A percentile compares a stretch with the other conserved stretches of the same genome.
Conservation (phyloP, 2,888 invertebrate genomes). For the Spodoptera exigua region DNA sequence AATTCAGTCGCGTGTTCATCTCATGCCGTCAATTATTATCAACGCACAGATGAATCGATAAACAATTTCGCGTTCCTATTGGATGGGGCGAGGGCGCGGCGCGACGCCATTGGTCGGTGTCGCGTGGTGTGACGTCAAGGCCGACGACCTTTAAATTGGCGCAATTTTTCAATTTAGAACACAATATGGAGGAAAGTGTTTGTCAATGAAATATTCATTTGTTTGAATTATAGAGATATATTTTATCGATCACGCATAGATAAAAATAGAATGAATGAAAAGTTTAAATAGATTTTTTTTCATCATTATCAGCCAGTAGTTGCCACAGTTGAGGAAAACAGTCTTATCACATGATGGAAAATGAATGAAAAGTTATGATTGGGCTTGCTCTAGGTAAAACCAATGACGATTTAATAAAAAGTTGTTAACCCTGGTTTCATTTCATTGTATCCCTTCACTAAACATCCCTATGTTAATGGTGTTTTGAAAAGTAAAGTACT, state of each 20-base stretch:
- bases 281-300: too few relatives aligned
- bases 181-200: constrained; percentile 53
- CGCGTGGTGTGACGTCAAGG: constrained; percentile 75
- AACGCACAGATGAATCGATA: constrained; percentile 74
- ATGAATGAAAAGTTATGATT: too few relatives aligned
- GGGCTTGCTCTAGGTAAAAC: too few relatives aligned
- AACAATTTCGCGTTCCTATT: constrained; percentile 66
- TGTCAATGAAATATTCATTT: constrained; percentile 56
- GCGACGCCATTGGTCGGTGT: constrained; percentile 67
- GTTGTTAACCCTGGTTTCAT: too few relatives aligned
- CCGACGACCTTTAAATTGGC: constrained; percentile 77
- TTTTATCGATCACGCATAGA: constrained; percentile 42
- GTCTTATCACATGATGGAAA: too few relatives aligned
- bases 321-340: too few relatives aligned
- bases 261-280: constrained; percentile 25
- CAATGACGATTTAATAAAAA: too few relatives aligned
- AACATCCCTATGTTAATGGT: too few relatives aligned
- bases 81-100: constrained; percentile 72
- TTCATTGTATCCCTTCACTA: too few relatives aligned
- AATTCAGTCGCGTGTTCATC: constrained; percentile 47
- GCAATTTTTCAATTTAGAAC: constrained; percentile 80
- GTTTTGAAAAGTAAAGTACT: too few relatives aligned
- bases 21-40: constrained; percentile 59
- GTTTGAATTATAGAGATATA: constrained; percentile 46
- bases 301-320: too few relatives aligned